Base-by-base conservation (phyloP, 2,888 invertebrate genomes). In the Drosophila villosipedis region DNA sequence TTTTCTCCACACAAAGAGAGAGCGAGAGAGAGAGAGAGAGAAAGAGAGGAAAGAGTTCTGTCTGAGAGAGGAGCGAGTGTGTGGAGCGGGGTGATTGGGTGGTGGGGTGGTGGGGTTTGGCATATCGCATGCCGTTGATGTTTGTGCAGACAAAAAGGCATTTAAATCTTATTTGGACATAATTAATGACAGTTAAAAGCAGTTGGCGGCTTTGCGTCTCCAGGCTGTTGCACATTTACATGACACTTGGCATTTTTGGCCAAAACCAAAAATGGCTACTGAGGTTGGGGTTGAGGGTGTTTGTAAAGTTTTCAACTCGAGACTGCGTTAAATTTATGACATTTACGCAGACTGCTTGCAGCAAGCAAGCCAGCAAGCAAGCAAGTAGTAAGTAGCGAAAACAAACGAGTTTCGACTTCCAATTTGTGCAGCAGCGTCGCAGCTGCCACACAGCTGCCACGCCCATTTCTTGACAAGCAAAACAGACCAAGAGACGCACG, bases 181-280 rank as follows among this genome's bases (percentile, higher is more conserved):
- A 91, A 91, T 89, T 91, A 91, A 91, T 90, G 91, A 90, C 91
- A 89, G 89, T 86, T 89, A 90, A 90, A 90, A 90, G 84, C 87
- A 87, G 87, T 86, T 82, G 83, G 85, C 83, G 87, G 87, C 85
- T 87, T 83, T 82, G 65, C 83, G 57, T 69, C 68, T 83, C 78
- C 85, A 60, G 80, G 89, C 84, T 86, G 84, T 88, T 86, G 87
- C 89, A 84, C 83, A 86, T 88, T 88, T 87, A 87, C 86, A 87
- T 86, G 89, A 89, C 89, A 86, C 76, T 86, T 82, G 81, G 74
- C 73, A 53, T 68, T 72, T 76, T 57, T 39, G 60, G 58, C 57
- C 47, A 25, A 47, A 62, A 30, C 33, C 55, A 55, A 39, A 47
- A 47, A 9, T 25, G 16, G 22, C 0, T 5, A n/a, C 10, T 39